Evolutionary conservation across 2,797 vertebrate species (phyloP), one percentile per base, ranked within the genome.

Genomic region (Prunella strophiata): DNA sequence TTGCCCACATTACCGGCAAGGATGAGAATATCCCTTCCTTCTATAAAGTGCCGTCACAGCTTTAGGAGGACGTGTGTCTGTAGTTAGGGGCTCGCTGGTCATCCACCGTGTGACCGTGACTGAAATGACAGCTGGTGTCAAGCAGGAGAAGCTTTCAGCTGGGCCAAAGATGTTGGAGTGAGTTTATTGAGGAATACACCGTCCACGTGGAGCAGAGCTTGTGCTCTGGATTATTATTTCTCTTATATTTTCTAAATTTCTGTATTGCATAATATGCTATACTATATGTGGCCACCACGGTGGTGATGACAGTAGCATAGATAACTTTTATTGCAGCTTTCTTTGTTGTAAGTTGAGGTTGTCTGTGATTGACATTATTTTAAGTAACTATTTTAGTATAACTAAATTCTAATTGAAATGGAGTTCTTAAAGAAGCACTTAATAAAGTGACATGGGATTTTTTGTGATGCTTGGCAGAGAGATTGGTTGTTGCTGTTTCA

Each of bases 241-340:
- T 66, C 4, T 21, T 54, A 4, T 5, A 3, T 45, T 73, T 86
- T 61, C 16, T 59, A n/a, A 61, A 15, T 66, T 73, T 78, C 26
- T 1, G 0, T 11, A 7, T 43, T 68, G 7, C 54, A 3, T 43
- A 25, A 8, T 1, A 0, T 34, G 5, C 47, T 65, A 0, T 40
- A 2, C 26, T 65, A 19, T 40, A 65, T 51, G 25, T 25, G 43
- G 59, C 29, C 8, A 1, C 45, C 26, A 47, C 45, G 14, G 23
- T 1, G 14, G 23, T 19, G 51, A 40, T 27, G 61, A 18, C 22
- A 36, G 29, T 43, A 48, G 27, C 32, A 8, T 4, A 47, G 26
- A 9, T 43, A 40, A 23, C 12, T 81, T 66, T 75, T 27, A 59
- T 38, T 52, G n/a, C 19, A 30, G 7, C 11, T 25, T 30, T 48